Evolutionary conservation across 2,113 vertebrate genomes (phyloP), one percentile per base, ranked within the genome.

Genomic region (Felis chaus): DNA sequence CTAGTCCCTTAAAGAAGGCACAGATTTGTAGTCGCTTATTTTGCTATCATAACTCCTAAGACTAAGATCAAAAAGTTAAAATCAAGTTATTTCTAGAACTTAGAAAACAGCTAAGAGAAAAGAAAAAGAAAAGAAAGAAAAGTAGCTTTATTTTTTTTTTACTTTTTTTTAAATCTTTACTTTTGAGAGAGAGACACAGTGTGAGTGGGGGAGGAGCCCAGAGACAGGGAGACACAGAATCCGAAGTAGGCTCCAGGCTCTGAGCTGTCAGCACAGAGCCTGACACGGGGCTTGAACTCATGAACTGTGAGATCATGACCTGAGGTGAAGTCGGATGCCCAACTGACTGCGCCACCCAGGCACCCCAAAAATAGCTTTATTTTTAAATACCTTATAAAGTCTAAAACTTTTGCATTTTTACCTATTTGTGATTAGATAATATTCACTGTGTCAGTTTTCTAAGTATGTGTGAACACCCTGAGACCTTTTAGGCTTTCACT

Each of bases 1-100:
- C 61, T 73, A 13, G 85, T 89, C 18, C 13, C 68, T 76, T 97
- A 95, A 76, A 97, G 14, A 96, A 93, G 15, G 18, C 7, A 39
- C 66, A 68, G 9, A 80, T 65, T 1, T 86, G 1, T 48, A 96
- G 27, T 2, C 71, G 33, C 93, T 97, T 69, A 80, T 80, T 79
- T 92, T 68, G 97, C 45, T 15, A 91, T 78, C 89, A 95, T 91
- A n/a, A 89, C 0, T 84, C 8, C 16, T 6, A 96, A 95, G 0
- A n/a, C 7, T 79, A 85, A 1, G 0, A 94, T 36, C 12, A 76
- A 65, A 18, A 82, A 94, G 21, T 27, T 92, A 25, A 78, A 13
- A n/a, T 5, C 9, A 5, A 86, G 41, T 91, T 57, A 45, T 84
- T 92, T 65, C 21, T 84, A 94, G 19, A 87, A 82, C 9, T 71